phyloP scores from a whole-genome alignment of 2,797 vertebrate species.

The Siniperca undulata region DNA sequence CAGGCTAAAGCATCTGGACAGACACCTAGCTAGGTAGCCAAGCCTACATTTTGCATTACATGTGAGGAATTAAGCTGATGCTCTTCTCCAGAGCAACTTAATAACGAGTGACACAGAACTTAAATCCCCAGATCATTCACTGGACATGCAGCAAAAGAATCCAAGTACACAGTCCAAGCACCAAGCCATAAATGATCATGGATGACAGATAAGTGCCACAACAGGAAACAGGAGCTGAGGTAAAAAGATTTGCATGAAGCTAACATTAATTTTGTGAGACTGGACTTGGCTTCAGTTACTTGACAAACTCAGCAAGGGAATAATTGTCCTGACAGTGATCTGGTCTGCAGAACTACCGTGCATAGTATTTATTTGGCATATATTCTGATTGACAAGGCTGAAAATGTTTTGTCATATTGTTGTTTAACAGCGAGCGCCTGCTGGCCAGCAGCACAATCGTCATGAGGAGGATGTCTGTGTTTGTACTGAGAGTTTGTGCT shows the following conservation, averaged over 20 bases:
- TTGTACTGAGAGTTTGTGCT: conserved; percentile 6
- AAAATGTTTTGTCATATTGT: conserved; percentile 31
- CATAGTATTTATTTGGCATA: conserved; percentile 9
- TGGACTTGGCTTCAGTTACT: conserved; percentile 22
- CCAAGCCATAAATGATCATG: conserved; percentile 14
- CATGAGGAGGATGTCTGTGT: conserved; percentile 1
- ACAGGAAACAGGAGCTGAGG: conserved; percentile 48
- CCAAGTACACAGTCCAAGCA: conserved; percentile 16
- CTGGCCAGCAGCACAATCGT: not conserved
- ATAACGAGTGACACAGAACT: conserved; percentile 52
- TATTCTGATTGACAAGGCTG: conserved; percentile 36
- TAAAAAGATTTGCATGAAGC: conserved; percentile 33
- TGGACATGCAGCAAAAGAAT: conserved; percentile 27
- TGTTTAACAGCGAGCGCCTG: conserved; percentile 14
- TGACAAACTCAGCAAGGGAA: conserved; percentile 41
- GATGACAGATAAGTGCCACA: conserved; percentile 42
- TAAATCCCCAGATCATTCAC: conserved; percentile 23
- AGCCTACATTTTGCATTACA: conserved; percentile 38
- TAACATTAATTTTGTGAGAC: conserved; percentile 44
- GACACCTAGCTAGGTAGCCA: conserved; percentile 40
- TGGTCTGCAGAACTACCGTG: not conserved
- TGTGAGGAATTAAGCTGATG: conserved; percentile 47
- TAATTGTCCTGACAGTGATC: conserved; percentile 39
- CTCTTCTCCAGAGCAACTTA: conserved; percentile 50
- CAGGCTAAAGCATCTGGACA: conserved; percentile 75